Base-by-base conservation (phyloP, 2,797 vertebrate species). In the Anabacerthia variegaticeps region DNA sequence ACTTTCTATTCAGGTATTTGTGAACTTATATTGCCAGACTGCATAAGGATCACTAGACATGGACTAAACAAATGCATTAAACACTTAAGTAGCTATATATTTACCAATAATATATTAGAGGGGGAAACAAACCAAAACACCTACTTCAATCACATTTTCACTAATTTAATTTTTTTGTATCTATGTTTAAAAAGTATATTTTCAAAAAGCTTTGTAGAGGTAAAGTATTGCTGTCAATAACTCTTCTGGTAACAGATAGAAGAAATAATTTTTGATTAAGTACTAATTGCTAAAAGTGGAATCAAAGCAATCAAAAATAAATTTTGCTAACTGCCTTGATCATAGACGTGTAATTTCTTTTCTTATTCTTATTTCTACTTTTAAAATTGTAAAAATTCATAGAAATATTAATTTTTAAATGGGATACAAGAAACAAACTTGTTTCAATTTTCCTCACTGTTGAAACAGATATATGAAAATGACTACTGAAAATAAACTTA, bases 91-190 rank as follows among this genome's bases (percentile, higher is more conserved):
- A 71, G 10, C 3, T 62, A 37, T 34, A 55, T 59, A 37, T 67
- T 41, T 39, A n/a, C 3, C 10, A 43, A 23, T 65, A 5, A 34
- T 48, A 6, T 9, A 18, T 65, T 55, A 41, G 17, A 41, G 7
- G 7, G 28, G 7, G 3, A 9, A 39, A 3, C n/a, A 79, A 65
- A 24, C 2, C 4, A 22, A 26, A 63, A 19, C 7, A 52, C 0
- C 0, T 1, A 14, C 6, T 12, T 67, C 30, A 55, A 24, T 66
- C 1, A 1, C 6, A 51, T 61, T 21, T 61, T 54, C 8, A 49
- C 9, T 22, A 12, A n/a, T 74, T 56, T 30, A 2, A 1, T 12
- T 34, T 51, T 41, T 61, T 81, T 30, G 4, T 44, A 10, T n/a
- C 27, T 41, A 6, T 26, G 3, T 36, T 56, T 39, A 39, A 55